Evolutionary conservation across 2,888 invertebrate species (phyloP).

Genomic region (Dinocampus coccinellae): DNA sequence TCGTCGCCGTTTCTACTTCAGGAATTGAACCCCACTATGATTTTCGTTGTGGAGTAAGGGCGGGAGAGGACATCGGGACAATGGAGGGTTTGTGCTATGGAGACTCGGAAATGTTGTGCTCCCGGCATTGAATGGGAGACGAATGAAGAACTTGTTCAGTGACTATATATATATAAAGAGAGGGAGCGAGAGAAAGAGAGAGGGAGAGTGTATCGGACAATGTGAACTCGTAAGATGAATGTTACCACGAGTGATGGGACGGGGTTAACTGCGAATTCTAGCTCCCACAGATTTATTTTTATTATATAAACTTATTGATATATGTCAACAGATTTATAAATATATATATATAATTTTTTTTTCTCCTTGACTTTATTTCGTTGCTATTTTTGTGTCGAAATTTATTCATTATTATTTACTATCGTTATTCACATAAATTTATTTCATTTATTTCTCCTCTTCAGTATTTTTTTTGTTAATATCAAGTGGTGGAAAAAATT

Average conservation of each 20-base stretch:
- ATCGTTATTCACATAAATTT: too few species aligned
- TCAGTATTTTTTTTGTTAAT: background rate
- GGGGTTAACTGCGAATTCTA: background rate
- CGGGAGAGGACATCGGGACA: conserved; percentile 30
- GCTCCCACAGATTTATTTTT: background rate
- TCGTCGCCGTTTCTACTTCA: conserved; percentile 33
- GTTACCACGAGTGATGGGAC: conserved; percentile 49
- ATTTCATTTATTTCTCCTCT: too few species aligned
- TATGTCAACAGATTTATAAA: background rate
- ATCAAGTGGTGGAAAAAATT: too few species aligned
- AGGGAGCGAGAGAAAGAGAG: too few species aligned
- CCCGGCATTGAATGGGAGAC: conserved; percentile 62
- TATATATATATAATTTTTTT: too few species aligned
- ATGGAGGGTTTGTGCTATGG: conserved; percentile 48
- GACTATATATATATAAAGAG: conserved; percentile 32
- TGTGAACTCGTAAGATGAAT: conserved; percentile 60
- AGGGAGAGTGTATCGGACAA: conserved; percentile 56
- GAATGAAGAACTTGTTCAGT: conserved; percentile 63
- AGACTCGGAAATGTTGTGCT: conserved; percentile 67
- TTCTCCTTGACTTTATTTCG: background rate
- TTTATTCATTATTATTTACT: background rate
- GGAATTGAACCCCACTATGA: conserved; percentile 3
- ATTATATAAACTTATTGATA: background rate
- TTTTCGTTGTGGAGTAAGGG: conserved; percentile 25
- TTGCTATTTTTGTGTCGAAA: background rate